Conservation (phyloP, 2,888 invertebrate genomes). For the Liposcelis brunnea region DNA sequence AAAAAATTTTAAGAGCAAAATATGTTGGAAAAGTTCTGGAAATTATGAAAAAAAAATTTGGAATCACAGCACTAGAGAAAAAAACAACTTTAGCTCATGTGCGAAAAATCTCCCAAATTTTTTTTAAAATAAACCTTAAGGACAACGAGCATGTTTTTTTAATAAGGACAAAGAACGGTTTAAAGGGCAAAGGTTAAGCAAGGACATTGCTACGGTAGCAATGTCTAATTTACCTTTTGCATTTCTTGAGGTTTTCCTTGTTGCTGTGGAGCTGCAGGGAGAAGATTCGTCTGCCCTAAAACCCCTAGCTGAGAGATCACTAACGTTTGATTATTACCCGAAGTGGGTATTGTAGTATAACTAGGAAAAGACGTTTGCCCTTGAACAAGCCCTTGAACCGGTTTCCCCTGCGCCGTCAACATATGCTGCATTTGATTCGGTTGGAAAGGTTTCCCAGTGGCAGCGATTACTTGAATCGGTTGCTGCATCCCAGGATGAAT, state of each 20-base stretch:
- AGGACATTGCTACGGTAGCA: neutral
- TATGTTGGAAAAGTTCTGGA: too few relatives aligned
- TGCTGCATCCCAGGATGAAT: slow-evolving; percentile 59
- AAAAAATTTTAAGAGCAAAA: too few relatives aligned
- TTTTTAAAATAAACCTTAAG: too few relatives aligned
- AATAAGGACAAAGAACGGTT: too few relatives aligned
- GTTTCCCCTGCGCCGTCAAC: slow-evolving; percentile 31
- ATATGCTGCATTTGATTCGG: slow-evolving; percentile 60
- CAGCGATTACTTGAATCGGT: slow-evolving; percentile 55
- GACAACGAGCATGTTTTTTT: too few relatives aligned
- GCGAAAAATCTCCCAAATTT: too few relatives aligned
- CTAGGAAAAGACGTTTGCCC: slow-evolving; percentile 42
- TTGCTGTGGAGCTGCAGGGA: slow-evolving; percentile 28
- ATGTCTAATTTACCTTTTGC: slow-evolving; percentile 38
- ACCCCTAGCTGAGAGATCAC: slow-evolving; percentile 56
- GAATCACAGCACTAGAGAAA: too few relatives aligned
- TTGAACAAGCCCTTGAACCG: slow-evolving; percentile 6
- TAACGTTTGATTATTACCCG: slow-evolving; percentile 59
- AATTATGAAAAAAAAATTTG: too few relatives aligned
- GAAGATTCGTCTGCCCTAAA: slow-evolving; percentile 42
- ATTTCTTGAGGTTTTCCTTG: slow-evolving; percentile 44
- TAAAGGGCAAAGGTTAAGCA: neutral
- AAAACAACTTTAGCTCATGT: too few relatives aligned
- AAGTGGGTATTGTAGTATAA: slow-evolving; percentile 61
- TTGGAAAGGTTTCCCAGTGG: slow-evolving; percentile 70